Evolutionary conservation across 2,888 invertebrate species (phyloP), one percentile per base, ranked within the genome.

Genomic region (Amorpha juglandis): DNA sequence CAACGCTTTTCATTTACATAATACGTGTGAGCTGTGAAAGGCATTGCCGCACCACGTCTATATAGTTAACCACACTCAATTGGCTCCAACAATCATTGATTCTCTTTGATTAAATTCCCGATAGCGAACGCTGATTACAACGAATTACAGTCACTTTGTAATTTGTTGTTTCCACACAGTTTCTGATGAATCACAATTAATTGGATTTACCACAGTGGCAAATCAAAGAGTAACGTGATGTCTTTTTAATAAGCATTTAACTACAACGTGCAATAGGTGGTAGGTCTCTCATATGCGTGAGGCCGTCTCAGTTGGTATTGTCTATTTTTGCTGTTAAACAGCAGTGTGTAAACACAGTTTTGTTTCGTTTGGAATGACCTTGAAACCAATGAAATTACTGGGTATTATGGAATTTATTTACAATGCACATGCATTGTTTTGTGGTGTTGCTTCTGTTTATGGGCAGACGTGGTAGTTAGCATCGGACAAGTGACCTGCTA

Each of bases 71-170:
- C 67, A 27, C 70, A 73, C 71, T 68, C 73, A 71, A 75, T 76
- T 74, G 75, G 71, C 67, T 70, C 66, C 64, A 70, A 73, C 78
- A 81, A 74, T 74, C 69, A 71, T 69, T 69, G 85, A 84, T 85
- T 85, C 85, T 77, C 82, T 88, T 88, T 88, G 84, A 87, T 84
- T 84, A 83, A 84, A 86, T 83, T 81, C 81, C 77, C 70, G 76
- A 80, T 80, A 47, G 81, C 77, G 78, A 76, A 78, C 74, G 73
- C 77, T 83, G 81, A 86, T 86, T 86, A 86, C 82, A 76, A 75
- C 73, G 78, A 82, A 81, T 84, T 82, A 83, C 76, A 76, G 74
- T 66, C 73, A 78, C 81, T 81, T 79, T 82, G 82, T 79, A 74
- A 79, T 79, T 79, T 81, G 78, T 42, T 58, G 58, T 77, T 79